phyloP scores from a whole-genome alignment of 2,888 invertebrate species.

The Orchestes rusci region DNA sequence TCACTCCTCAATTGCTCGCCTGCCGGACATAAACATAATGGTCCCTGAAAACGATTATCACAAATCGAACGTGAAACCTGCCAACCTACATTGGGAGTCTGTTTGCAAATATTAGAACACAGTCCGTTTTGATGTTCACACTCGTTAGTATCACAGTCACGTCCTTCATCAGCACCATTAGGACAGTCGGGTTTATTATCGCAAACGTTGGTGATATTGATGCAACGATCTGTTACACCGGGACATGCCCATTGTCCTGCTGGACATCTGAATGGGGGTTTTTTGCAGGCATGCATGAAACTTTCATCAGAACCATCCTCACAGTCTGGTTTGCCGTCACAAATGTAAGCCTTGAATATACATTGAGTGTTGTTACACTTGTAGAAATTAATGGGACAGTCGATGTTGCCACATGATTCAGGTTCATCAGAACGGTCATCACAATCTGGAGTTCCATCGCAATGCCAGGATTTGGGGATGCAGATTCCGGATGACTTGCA shows the following conservation, averaged over 20 bases:
- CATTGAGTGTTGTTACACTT: slow-evolving; percentile 81
- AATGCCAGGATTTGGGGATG: slow-evolving; percentile 88
- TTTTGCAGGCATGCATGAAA: slow-evolving; percentile 68
- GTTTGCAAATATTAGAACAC: slow-evolving; percentile 79
- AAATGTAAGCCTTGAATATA: slow-evolving; percentile 81
- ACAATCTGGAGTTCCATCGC: slow-evolving; percentile 88
- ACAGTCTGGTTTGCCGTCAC: slow-evolving; percentile 91
- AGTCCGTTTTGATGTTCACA: slow-evolving; percentile 67
- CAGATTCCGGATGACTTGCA: slow-evolving; percentile 82
- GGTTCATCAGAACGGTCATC: slow-evolving; percentile 89
- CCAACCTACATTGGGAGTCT: slow-evolving; percentile 57
- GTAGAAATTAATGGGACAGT: slow-evolving; percentile 71
- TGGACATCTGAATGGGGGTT: slow-evolving; percentile 66
- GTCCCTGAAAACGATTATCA: slow-evolving; percentile 49
- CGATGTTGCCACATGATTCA: slow-evolving; percentile 67
- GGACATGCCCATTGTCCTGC: slow-evolving; percentile 83
- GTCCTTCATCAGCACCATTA: slow-evolving; percentile 89
- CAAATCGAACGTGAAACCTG: slow-evolving; percentile 2
- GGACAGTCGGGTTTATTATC: slow-evolving; percentile 86
- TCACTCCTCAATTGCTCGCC: slow-evolving; percentile 74
- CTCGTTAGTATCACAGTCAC: slow-evolving; percentile 76
- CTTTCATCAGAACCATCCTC: slow-evolving; percentile 88
- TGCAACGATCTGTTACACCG: slow-evolving; percentile 69
- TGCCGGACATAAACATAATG: slow-evolving; percentile 81
- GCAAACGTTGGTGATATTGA: slow-evolving; percentile 83